Percentiles rank a stretch among this genome's conserved stretches.
phyloP scores from a whole-genome alignment of 2,797 vertebrate species.

The Lindbergichthys nudifrons region DNA sequence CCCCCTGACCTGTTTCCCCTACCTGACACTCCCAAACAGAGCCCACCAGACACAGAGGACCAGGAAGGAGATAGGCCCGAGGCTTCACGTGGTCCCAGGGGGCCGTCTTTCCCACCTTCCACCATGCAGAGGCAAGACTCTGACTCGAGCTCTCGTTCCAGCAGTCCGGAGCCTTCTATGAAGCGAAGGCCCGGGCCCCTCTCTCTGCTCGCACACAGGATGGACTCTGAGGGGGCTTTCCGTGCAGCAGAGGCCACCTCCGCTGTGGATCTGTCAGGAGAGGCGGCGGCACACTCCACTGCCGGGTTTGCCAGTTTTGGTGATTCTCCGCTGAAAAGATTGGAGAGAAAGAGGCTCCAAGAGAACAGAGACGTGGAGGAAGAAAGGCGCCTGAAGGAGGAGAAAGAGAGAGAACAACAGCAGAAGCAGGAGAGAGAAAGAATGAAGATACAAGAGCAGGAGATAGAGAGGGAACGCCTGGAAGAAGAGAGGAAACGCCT shows the following conservation, averaged over 20 bases:
- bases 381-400: conserved; percentile 41
- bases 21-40: conserved; percentile 88
- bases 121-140: conserved; percentile 78
- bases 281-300: conserved; percentile 26
- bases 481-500: conserved; percentile 26
- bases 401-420: conserved; percentile 27
- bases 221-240: conserved; percentile 83
- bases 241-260: conserved; percentile 36
- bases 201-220: conserved; percentile 83
- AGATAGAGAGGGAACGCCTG: conserved; percentile 26
- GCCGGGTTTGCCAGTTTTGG: conserved; percentile 37
- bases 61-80: conserved; percentile 66
- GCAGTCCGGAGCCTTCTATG: conserved; percentile 86
- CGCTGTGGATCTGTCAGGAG: conserved; percentile 48
- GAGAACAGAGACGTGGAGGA: conserved; percentile 60
- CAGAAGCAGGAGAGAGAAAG: conserved; percentile 27
- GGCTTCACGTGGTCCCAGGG: conserved; percentile 28
- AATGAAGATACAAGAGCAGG: conserved; percentile 28
- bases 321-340: conserved; percentile 43
- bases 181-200: conserved; percentile 81
- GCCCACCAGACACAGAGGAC: conserved; percentile 82
- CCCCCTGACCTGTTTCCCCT: conserved; percentile 85
- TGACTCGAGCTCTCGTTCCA: conserved; percentile 85
- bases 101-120: conserved; percentile 57
- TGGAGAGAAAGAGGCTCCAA: conserved; percentile 51